Base-by-base conservation (phyloP, 1,140 invertebrate genomes). In the Bombus polaris region DNA sequence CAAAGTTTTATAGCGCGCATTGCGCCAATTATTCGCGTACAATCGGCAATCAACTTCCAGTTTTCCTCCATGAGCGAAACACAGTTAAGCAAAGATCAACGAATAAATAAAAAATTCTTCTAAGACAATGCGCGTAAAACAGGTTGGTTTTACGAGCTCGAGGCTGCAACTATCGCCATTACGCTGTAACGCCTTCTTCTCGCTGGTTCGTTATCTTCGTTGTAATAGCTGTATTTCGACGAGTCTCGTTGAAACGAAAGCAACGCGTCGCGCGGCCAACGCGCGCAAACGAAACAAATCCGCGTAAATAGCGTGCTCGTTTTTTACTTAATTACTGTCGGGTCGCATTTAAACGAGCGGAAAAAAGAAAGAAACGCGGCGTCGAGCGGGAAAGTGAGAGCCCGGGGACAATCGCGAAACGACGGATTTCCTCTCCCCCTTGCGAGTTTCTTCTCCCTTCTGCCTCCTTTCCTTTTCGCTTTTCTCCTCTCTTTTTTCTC, bases 261-360 rank as follows among this genome's bases (percentile, higher is more conserved):
- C 80, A 10, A 81, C 28, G 10, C 15, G 18, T 47, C 32, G 59
- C 28, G n/a, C 37, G 42, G 37, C 3, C 8, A 35, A 32, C 57
- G 42, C 81, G 25, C 15, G 32, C 81, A 66, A 75, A 53, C 32
- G 57, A 59, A 76, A 83, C 73, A 70, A 83, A 70, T 66, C n/a
- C 39, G 65, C n/a, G 25, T 78, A 84, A 84, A 84, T 78, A 84
- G 47, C 59, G 62, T 2, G 44, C 82, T 59, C 65, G 75, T 84
- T 78, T 77, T 84, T 84, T 59, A 71, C 75, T 59, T 71, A 84
- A 84, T 84, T 84, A 78, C 73, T 42, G 73, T 44, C 62, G 47
- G 35, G 73, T 68, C 44, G 44, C 65, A n/a, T 83, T 77, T 77
- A 83, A 77, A 68, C 28, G 37, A 32, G 32, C 2, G 65, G 6